These are phyloP conservation scores for Enhydra lutris DNA, from an alignment of 2,113 vertebrate species.

Conservation along the genomic window DNA sequence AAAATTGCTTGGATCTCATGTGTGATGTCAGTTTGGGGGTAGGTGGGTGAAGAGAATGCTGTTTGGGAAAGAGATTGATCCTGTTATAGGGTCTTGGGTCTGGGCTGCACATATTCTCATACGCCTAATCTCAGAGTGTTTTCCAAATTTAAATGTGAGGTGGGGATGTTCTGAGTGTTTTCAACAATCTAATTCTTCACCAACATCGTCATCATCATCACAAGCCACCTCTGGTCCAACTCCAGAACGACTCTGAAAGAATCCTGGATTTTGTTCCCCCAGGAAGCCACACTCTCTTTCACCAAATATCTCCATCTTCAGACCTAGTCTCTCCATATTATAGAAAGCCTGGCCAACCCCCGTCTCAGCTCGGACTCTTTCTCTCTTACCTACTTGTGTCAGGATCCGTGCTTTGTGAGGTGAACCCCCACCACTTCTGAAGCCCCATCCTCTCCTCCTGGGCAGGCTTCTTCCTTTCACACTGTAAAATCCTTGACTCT, in stretches of 20 bases:
- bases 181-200: neutral
- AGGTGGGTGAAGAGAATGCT: neutral
- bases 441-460: neutral
- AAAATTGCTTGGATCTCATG: slow-evolving; percentile 39
- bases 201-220: neutral
- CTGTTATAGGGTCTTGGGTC: neutral
- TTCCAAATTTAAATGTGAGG: neutral
- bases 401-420: neutral
- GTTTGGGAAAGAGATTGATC: neutral
- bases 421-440: neutral
- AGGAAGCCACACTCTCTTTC: neutral
- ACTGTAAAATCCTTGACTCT: neutral
- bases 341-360: neutral
- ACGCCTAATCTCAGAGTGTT: neutral
- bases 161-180: neutral
- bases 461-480: neutral
- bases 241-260: neutral
- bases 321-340: neutral
- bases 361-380: neutral
- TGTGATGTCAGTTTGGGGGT: neutral
- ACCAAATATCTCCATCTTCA: neutral
- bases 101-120: neutral
- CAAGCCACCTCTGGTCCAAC: too few relatives aligned
- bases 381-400: neutral
- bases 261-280: neutral